A percentile compares a stretch with the other conserved stretches of the same genome.
Conservation (phyloP, 64 coral and sea anemone species). For the Astreopora myriophthalma region DNA sequence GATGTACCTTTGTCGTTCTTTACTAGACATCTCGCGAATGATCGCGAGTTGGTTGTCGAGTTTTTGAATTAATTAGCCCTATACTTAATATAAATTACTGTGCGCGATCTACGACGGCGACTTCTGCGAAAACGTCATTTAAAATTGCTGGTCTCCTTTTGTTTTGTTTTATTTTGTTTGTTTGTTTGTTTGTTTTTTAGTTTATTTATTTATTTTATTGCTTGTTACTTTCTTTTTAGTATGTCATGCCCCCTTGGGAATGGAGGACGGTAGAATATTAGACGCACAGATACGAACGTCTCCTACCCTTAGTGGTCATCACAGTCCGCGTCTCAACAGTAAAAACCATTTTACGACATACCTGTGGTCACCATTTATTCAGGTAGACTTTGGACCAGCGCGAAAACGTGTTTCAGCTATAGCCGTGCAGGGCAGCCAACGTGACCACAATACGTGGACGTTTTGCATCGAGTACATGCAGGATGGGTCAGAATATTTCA, state of each 20-base stretch:
- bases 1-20: no score
- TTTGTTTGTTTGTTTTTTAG: no score
- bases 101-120: no score
- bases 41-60: no score
- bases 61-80: no score
- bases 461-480: constrained; percentile 29
- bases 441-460: neutral
- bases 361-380: neutral
- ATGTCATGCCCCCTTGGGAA: constrained; percentile 33
- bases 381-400: constrained; percentile 49
- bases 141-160: no score
- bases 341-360: neutral
- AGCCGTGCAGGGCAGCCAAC: neutral
- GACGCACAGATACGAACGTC: neutral
- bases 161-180: no score
- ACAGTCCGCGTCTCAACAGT: neutral
- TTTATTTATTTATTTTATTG: no score
- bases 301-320: neutral
- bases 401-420: neutral
- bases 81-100: no score
- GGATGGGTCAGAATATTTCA: constrained; percentile 64
- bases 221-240: constrained; percentile 22
- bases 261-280: constrained; percentile 9
- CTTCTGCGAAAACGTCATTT: no score
- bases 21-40: no score